Evolutionary conservation across 1,140 invertebrate species (phyloP), one percentile per base, ranked within the genome.

Genomic region (Monochamus saltuarius): DNA sequence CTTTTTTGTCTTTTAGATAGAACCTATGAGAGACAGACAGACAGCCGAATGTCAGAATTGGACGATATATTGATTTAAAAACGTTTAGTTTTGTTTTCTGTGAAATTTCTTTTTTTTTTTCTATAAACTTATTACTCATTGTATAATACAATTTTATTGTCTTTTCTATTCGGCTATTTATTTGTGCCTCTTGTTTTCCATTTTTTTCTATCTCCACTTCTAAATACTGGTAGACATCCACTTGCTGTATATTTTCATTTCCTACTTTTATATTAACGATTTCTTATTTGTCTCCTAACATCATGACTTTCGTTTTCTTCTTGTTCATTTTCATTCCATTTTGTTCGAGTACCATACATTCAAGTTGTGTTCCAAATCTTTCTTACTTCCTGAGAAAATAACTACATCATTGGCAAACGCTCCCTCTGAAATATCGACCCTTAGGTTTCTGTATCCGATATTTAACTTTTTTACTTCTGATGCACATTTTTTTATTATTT

Each of bases 401-500:
- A 42, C 40, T 6, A 29, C 22, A 29, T 29, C 22, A 29, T 42
- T 7, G 7, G 40, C 40, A 42, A 42, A 17, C 7, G 16, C 40
- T 42, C 40, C 40, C 16, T 42, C 40, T 13, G 40, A 42, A 13
- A 42, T 17, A 4, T 42, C 40, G 2, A 17, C 7, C n/a, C 16
- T 42, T 42, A 42, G 4, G 40, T 42, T 13, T 7, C 40, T 42
- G 7, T 42, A 42, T 13, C 16, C 40, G 4, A 42, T 7, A 7
- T 42, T 42, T 13, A 42, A 42, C 16, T 42, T 42, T 17, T 17
- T 42, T 13, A 42, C 7, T 17, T 13, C 16, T 17, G 7, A 4
- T 42, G 40, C 16, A 17, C 40, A 42, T 42, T 42, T 42, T 13
- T 42, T 42, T 42, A 42, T 42, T 42, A 42, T 42, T 7, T 42